Percentiles rank a stretch among this genome's conserved stretches.
Evolutionary conservation across 1,140 invertebrate genomes (phyloP).

Genomic region (Nasonia longicornis): DNA sequence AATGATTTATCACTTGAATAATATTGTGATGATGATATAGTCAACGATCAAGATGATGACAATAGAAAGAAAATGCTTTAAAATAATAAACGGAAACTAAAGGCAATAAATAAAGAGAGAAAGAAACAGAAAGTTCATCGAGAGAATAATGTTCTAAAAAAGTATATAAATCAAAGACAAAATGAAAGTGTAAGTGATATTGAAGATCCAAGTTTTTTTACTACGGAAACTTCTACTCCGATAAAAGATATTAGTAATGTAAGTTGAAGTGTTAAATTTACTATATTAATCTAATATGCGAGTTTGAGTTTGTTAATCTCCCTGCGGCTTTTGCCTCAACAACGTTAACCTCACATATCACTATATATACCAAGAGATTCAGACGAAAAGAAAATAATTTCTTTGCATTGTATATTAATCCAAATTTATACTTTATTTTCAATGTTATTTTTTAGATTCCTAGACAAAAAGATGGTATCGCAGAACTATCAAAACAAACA

Average conservation of each 20-base stretch:
- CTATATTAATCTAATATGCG: neutral
- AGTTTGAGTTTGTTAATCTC: too few relatives aligned
- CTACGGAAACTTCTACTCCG: neutral
- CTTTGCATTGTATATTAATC: neutral
- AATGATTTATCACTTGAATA: neutral
- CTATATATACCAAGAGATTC: too few relatives aligned
- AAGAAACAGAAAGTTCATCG: neutral
- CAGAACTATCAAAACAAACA: neutral
- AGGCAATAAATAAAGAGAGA: neutral
- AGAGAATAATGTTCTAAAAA: neutral
- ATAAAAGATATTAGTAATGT: neutral
- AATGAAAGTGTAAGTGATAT: neutral
- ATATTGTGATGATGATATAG: neutral
- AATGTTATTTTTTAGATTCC: neutral
- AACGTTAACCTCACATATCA: too few relatives aligned
- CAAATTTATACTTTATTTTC: neutral
- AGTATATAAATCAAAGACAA: neutral
- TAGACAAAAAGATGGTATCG: neutral
- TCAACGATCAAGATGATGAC: neutral
- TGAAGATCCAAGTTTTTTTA: too few relatives aligned
- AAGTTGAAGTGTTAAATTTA: neutral
- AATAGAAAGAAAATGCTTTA: neutral
- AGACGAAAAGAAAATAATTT: too few relatives aligned
- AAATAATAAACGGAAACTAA: neutral
- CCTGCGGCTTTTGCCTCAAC: too few relatives aligned